Evolutionary conservation across 2,888 invertebrate genomes (phyloP).

Genomic region (Hypena proboscidalis): DNA sequence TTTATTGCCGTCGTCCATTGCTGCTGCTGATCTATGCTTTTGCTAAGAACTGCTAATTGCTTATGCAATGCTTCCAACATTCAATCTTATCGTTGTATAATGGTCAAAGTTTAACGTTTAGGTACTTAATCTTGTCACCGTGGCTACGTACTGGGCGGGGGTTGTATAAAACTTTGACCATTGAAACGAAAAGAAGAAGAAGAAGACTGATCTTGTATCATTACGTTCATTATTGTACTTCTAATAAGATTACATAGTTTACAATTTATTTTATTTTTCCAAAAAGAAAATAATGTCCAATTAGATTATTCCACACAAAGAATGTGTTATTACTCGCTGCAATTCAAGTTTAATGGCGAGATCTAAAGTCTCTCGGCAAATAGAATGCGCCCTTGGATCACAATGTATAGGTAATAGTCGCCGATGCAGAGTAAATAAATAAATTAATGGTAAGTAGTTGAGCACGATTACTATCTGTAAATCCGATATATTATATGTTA

Average conservation of each 20-base stretch:
- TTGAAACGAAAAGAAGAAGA: no score
- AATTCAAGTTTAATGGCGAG: neutral
- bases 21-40: conserved; percentile 51
- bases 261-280: no score
- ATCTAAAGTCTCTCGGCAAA: conserved; percentile 8
- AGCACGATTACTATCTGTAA: conserved; percentile 25
- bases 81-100: conserved; percentile 30
- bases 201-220: no score
- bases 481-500: conserved; percentile 20
- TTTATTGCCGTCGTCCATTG: conserved; percentile 59
- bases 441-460: conserved; percentile 18
- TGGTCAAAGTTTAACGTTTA: conserved; percentile 10
- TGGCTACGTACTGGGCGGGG: no score
- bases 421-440: conserved; percentile 30
- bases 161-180: no score
- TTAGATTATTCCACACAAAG: no score
- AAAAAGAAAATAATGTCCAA: no score
- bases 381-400: conserved; percentile 28
- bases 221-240: conserved; percentile 24
- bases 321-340: no score
- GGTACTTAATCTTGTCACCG: no score
- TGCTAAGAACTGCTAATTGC: conserved; percentile 54
- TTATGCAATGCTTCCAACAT: conserved; percentile 36
- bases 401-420: conserved; percentile 22
- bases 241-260: no score